Percentiles rank a stretch among this genome's conserved stretches.
These are phyloP conservation scores for Petrophora chlorosata DNA, from an alignment of 2,888 invertebrate species.

Conservation along the genomic window DNA sequence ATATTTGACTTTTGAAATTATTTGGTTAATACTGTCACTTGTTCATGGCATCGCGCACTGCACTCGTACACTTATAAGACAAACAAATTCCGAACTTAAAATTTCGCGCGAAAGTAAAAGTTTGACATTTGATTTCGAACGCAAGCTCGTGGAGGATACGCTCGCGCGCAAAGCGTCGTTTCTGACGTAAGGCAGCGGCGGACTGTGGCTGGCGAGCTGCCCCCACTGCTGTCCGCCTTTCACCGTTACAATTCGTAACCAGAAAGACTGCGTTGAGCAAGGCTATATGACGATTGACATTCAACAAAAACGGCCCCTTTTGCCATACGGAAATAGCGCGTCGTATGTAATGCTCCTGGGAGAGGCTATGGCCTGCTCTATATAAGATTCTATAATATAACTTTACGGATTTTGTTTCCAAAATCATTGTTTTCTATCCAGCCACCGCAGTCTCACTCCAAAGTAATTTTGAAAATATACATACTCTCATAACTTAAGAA, in stretches of 20 bases:
- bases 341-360: slow-evolving; percentile 30
- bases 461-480: too few species aligned
- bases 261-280: slow-evolving; percentile 76
- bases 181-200: slow-evolving; percentile 40
- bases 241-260: slow-evolving; percentile 74
- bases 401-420: too few species aligned
- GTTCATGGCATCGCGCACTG: slow-evolving; percentile 59
- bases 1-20: slow-evolving; percentile 36
- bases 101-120: slow-evolving; percentile 67
- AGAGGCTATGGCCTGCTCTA: slow-evolving; percentile 31
- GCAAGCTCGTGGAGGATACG: slow-evolving; percentile 29
- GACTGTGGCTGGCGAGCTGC: slow-evolving; percentile 50
- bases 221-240: slow-evolving; percentile 65
- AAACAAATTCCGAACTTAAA: slow-evolving; percentile 41
- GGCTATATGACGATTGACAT: slow-evolving; percentile 80
- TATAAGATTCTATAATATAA: background rate
- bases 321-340: slow-evolving; percentile 68
- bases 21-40: slow-evolving; percentile 55
- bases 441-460: too few species aligned
- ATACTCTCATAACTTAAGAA: too few species aligned
- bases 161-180: slow-evolving; percentile 34
- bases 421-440: too few species aligned
- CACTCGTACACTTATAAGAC: slow-evolving; percentile 39
- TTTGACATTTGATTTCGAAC: slow-evolving; percentile 48
- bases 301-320: slow-evolving; percentile 72